Evolutionary conservation across 2,113 vertebrate genomes (phyloP).

Genomic region (Platichthys stellatus): DNA sequence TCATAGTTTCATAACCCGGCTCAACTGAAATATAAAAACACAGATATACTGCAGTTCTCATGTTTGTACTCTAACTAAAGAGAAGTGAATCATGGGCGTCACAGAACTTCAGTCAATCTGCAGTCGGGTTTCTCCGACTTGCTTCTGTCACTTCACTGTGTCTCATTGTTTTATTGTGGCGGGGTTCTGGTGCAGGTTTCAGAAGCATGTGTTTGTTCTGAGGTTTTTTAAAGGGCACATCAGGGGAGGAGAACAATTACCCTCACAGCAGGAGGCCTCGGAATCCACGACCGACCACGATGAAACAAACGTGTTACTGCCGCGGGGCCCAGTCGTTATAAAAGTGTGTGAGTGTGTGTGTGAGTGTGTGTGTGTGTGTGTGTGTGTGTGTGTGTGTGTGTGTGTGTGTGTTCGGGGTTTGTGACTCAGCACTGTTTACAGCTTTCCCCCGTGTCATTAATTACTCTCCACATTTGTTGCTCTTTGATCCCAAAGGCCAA

Average conservation of each 20-base stretch:
- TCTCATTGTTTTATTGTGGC: slow-evolving; percentile 55
- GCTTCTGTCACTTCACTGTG: slow-evolving; percentile 34
- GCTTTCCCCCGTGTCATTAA: slow-evolving; percentile 40
- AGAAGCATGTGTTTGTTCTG: slow-evolving; percentile 67
- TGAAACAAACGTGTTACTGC: slow-evolving; percentile 62
- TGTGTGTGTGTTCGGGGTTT: neutral
- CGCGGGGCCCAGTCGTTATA: slow-evolving; percentile 41
- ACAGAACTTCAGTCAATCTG: neutral
- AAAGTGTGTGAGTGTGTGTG: slow-evolving; percentile 36
- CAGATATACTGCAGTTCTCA: too few relatives aligned
- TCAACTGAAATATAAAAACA: too few relatives aligned
- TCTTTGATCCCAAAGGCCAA: slow-evolving; percentile 34
- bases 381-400: slow-evolving; percentile 34
- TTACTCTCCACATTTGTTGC: slow-evolving; percentile 30
- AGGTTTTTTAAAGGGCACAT: slow-evolving; percentile 67
- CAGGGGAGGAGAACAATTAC: slow-evolving; percentile 70
- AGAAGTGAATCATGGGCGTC: too few relatives aligned
- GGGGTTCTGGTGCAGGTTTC: slow-evolving; percentile 65
- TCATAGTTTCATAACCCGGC: too few relatives aligned
- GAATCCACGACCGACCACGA: slow-evolving; percentile 62
- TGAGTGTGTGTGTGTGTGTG: slow-evolving; percentile 11
- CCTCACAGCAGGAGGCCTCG: slow-evolving; percentile 63
- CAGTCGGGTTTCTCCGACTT: neutral
- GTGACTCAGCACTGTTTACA: slow-evolving; percentile 51
- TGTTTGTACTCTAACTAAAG: too few relatives aligned